Evolutionary conservation across 2,888 invertebrate species (phyloP), one percentile per base, ranked within the genome.

Genomic region (Machimus rusticus): DNA sequence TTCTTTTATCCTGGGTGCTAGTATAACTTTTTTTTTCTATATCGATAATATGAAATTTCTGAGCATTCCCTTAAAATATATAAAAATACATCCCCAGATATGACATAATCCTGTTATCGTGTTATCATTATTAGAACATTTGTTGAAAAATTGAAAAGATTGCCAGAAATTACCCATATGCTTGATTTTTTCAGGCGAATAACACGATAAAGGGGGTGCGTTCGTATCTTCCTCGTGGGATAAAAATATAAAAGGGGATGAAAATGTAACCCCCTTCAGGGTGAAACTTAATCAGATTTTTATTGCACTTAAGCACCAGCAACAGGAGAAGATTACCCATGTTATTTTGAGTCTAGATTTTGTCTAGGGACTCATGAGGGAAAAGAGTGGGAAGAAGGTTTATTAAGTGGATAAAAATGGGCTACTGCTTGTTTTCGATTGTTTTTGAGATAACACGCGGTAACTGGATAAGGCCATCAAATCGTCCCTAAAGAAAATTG

Each of bases 91-190:
- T 37, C 34, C 55, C 82, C 39, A 82, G 39, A 82, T 82, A 82
- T 82, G 82, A 82, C 57, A 82, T 82, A 82, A 82, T 66, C 82
- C 66, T n/a, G 82, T 82, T 82, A 82, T 82, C 82, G 23, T 82
- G 57, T 82, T 82, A 82, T 82, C 57, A 82, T 82, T 82, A 82
- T 82, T 34, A 57, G 12, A 82, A 82, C 57, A 82, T 82, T 82
- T 82, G 57, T 82, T 31, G 82, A 82, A 51, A 57, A 66, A 82
- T 57, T 82, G 82, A 57, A 82, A 82, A 57, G 57, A 82, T 57
- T 51, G 23, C 12, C 57, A 19, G 8, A 23, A 82, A 82, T 82
- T 82, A 51, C 82, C 82, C 82, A 82, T 57, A 82, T 82, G 82
- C 66, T 82, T 82, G 66, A 16, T 28, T 66, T 66, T 66, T 66